Base-by-base conservation (phyloP, 2,113 vertebrate species). In the Oenanthe oenanthe region DNA sequence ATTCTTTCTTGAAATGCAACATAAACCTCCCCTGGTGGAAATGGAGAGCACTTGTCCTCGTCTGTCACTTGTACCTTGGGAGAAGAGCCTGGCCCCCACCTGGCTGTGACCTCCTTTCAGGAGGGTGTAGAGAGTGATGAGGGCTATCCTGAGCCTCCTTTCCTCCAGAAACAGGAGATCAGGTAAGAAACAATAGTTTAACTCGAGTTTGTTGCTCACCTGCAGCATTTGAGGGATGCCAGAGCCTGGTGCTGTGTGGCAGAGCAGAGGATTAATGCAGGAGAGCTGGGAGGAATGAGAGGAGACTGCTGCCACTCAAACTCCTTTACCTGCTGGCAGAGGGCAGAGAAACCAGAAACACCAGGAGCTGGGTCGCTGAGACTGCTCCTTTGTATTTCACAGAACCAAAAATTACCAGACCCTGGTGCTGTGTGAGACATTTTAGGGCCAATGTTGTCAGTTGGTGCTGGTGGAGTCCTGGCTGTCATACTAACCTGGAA, bases 301-400 rank as follows among this genome's bases (percentile, higher is more conserved):
- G 47, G 48, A 0, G 0, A 11, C 3, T 29, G 20, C 60, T 73
- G 53, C 43, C 45, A 5, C 20, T 31, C 40, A 53, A 70, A 65
- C 12, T 3, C 22, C 36, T 70, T 72, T 24, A 24, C 24, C 53
- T 60, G 58, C 48, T 43, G 45, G 42, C 12, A 51, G 26, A 18
- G 34, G 53, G 31, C 51, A 53, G 9, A 25, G 66, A 66, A 89
- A 14, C 31, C 13, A 2, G 2, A 20, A 13, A 17, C 25, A 11
- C 9, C 65, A 13, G 2, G 1, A 9, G 10, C 43, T 7, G 32
- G 36, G n/a, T 12, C 65, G 24, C 40, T 2, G 2, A 65, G 34
- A 32, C 20, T 0, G 0, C 28, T 88, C 56, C 48, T 68, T 57
- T 0, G 0, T 16, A 2, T 36, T 50, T 54, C 36, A 15, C 36